phyloP scores from a whole-genome alignment of 2,113 vertebrate species.

The Notothenia coriiceps region DNA sequence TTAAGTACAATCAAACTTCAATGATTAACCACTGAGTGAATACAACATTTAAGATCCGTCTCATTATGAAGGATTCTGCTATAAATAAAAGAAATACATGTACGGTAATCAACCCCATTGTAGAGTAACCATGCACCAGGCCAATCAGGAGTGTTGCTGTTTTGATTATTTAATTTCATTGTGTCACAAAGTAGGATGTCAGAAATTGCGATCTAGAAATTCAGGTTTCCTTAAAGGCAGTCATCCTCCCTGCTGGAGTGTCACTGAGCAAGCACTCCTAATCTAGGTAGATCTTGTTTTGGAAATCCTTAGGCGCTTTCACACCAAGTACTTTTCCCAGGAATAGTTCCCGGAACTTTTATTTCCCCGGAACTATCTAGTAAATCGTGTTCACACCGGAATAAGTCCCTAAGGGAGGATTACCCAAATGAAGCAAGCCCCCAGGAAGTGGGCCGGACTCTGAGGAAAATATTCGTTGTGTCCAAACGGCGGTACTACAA shows the following conservation, averaged over 20 bases:
- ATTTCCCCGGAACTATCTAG: no score
- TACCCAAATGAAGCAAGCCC: no score
- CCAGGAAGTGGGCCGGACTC: no score
- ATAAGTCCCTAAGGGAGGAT: no score
- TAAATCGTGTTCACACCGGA: no score
- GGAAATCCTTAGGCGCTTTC: not conserved
- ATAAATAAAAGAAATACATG: not conserved
- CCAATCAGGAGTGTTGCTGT: not conserved
- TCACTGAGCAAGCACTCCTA: constrained; percentile 26
- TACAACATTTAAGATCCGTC: not conserved
- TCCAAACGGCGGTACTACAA: no score
- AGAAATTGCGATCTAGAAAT: not conserved
- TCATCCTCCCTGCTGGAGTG: not conserved
- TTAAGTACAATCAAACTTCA: not conserved
- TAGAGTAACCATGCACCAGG: not conserved
- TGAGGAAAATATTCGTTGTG: no score
- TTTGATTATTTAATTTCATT: not conserved
- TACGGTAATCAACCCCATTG: not conserved
- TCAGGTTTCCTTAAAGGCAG: not conserved
- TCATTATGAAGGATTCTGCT: not conserved
- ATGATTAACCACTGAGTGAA: constrained; percentile 11
- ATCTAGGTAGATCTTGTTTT: constrained; percentile 21
- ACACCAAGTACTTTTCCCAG: no score
- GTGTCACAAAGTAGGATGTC: not conserved
- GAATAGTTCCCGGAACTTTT: no score